Conservation (phyloP, 2,113 vertebrate species). For the Anarrhichthys ocellatus region DNA sequence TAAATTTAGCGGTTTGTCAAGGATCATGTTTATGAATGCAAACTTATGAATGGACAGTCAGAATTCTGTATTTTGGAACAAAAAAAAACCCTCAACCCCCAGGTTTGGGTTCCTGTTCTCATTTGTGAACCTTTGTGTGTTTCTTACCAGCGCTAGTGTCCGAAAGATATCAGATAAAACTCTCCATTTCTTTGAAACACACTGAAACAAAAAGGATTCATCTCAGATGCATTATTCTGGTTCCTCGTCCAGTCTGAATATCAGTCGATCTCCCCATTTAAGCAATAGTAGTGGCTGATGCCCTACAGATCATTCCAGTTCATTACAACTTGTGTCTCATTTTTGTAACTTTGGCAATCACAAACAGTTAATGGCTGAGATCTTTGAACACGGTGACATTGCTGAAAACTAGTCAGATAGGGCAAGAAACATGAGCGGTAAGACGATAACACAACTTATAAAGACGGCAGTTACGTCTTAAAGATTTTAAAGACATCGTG, state of each 20-base stretch:
- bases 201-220: background rate
- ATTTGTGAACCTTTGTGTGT: too few species aligned
- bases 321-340: too few species aligned
- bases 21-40: background rate
- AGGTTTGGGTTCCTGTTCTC: too few species aligned
- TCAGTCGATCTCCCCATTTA: too few species aligned
- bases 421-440: background rate
- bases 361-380: background rate
- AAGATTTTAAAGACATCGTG: background rate
- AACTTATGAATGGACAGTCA: background rate
- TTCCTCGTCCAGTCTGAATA: too few species aligned
- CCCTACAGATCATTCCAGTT: too few species aligned
- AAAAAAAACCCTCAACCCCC: too few species aligned
- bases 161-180: background rate
- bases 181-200: background rate
- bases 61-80: background rate
- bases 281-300: too few species aligned
- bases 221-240: too few species aligned
- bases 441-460: background rate
- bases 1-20: background rate
- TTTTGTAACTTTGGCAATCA: too few species aligned
- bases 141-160: too few species aligned
- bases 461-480: too few species aligned
- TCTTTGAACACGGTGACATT: background rate
- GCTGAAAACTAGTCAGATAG: background rate